Evolutionary conservation across 2,113 vertebrate species (phyloP), one percentile per base, ranked within the genome.

Genomic region (Bos taurus): DNA sequence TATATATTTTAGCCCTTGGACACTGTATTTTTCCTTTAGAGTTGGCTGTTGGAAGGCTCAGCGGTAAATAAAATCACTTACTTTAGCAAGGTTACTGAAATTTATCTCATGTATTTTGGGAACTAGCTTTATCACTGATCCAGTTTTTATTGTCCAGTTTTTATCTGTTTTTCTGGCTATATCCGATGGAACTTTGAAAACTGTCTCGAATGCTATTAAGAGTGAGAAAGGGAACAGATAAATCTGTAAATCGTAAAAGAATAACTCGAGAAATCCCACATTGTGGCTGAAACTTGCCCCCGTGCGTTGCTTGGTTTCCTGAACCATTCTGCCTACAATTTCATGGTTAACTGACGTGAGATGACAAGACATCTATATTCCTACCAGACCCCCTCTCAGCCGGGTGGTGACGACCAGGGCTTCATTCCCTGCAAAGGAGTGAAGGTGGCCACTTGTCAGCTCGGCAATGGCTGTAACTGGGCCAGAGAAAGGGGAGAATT

Each of bases 171-270:
- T 83, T 52, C 40, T 25, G 40, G 46, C 71, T n/a, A 6, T 12
- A 9, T 17, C 26, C 0, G 0, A 0, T 0, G 10, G 11, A 7
- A 23, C 77, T 19, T 46, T 21, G 50, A 46, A 19, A 48, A 11
- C 9, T 1, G 19, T 48, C 30, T 80, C 14, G 12, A 12, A 14
- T 40, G 9, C 25, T 43, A 23, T 48, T 13, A 40, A 8, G n/a
- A 54, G 28, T 21, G 48, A 60, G 56, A 71, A 46, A 84, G 8
- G n/a, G 52, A 19, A 2, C 2, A 1, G 16, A 28, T 10, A 15
- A 46, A 10, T 46, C 17, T 3, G 0, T 12, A 25, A 5, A 13
- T 33, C 6, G 3, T 7, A 16, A 81, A 62, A 6, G n/a, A 50
- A 10, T 62, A 28, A 52, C 57, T 62, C 21, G 1, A 19, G 59